Conservation (phyloP, 1,140 invertebrate genomes). For the Scaptomyza hsui region DNA sequence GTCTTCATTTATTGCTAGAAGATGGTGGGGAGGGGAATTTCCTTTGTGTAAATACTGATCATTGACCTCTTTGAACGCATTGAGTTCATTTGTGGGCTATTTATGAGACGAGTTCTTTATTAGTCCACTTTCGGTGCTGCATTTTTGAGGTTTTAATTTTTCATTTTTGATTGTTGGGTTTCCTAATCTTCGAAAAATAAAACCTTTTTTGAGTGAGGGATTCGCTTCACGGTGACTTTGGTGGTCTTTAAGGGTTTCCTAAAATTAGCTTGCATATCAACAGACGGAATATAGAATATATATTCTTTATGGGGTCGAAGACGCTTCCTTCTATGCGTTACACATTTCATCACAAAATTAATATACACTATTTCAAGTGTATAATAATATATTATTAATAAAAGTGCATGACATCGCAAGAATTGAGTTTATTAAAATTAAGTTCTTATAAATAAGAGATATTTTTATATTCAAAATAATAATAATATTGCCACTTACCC, state of each 20-base stretch:
- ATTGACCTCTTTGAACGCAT: constrained; percentile 24
- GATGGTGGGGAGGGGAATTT: neutral
- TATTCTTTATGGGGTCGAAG: too few species aligned
- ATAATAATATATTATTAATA: too few species aligned
- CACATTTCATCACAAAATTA: too few species aligned
- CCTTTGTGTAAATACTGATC: constrained; percentile 7
- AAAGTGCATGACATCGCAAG: too few species aligned
- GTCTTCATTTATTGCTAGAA: constrained; percentile 49
- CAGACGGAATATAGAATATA: too few species aligned
- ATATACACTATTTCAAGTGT: too few species aligned
- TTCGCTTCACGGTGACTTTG: neutral
- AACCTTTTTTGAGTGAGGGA: neutral
- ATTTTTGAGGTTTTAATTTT: constrained; percentile 42
- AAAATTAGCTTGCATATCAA: too few species aligned
- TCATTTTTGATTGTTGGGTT: constrained; percentile 20
- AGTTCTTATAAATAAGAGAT: too few species aligned
- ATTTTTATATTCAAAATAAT: too few species aligned
- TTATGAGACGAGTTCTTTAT: constrained; percentile 26
- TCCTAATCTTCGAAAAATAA: constrained; percentile 16
- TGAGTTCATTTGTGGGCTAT: constrained; percentile 3
- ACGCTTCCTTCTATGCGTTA: too few species aligned
- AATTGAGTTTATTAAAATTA: too few species aligned
- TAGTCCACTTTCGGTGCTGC: constrained; percentile 21
- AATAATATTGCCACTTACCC: too few species aligned
- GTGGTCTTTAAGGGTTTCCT: constrained; percentile 6